Evolutionary conservation across 2,888 invertebrate species (phyloP).

Genomic region (Molanna angustata): DNA sequence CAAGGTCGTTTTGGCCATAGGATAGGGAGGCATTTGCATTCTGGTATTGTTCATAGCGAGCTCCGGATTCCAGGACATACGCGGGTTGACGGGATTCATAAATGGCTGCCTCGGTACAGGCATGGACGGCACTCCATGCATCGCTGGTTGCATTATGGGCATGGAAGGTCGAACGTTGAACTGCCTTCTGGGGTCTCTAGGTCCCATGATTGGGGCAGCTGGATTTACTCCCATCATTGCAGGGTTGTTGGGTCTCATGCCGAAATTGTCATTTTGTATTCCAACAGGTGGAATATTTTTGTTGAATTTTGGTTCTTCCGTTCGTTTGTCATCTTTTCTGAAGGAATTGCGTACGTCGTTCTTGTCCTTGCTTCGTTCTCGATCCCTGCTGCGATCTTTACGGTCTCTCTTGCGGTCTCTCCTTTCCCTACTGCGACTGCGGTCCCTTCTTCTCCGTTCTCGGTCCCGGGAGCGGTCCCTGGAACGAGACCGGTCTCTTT

Average conservation of each 20-base stretch:
- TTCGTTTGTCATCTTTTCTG: slow-evolving; percentile 39
- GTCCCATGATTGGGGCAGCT: slow-evolving; percentile 5
- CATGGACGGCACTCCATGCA: slow-evolving; percentile 6
- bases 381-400: slow-evolving; percentile 53
- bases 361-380: slow-evolving; percentile 52
- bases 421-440: slow-evolving; percentile 54
- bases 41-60: background rate
- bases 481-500: slow-evolving; percentile 50
- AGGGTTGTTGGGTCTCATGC: background rate
- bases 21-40: slow-evolving; percentile 2
- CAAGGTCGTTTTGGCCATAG: slow-evolving; percentile 4
- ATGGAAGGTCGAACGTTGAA: slow-evolving; percentile 9
- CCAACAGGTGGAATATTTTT: slow-evolving; percentile 5
- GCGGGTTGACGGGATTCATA: slow-evolving; percentile 12
- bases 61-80: slow-evolving; percentile 12
- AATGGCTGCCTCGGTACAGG: slow-evolving; percentile 1
- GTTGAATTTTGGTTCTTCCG: slow-evolving; percentile 34
- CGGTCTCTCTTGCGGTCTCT: slow-evolving; percentile 49
- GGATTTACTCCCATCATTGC: background rate
- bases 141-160: slow-evolving; percentile 7
- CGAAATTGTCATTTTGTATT: slow-evolving; percentile 10
- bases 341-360: slow-evolving; percentile 53
- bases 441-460: slow-evolving; percentile 56
- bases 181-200: slow-evolving; percentile 9
- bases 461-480: slow-evolving; percentile 53